Conservation (phyloP, 1,140 invertebrate species). For the Lepeophtheirus salmonis region DNA sequence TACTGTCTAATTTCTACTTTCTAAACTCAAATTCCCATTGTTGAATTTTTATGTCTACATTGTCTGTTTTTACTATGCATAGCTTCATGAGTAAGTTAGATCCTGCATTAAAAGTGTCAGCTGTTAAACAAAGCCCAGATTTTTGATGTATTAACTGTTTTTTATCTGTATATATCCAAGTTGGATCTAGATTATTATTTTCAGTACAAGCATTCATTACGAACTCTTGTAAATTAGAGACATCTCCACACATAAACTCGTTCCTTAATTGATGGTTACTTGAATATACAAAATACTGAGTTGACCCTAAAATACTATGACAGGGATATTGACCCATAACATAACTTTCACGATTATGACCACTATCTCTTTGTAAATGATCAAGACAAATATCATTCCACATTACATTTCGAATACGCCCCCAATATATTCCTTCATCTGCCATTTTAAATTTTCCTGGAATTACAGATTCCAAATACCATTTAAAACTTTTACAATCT, state of each 20-base stretch:
- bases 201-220: neutral
- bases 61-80: neutral
- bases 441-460: slow-evolving; percentile 2
- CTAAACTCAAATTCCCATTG: neutral
- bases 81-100: too few relatives aligned
- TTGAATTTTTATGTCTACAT: neutral
- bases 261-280: neutral
- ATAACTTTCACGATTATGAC: neutral
- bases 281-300: slow-evolving; percentile 3
- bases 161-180: neutral
- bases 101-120: neutral
- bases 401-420: slow-evolving; percentile 1
- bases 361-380: slow-evolving; percentile 12
- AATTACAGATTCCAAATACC: slow-evolving; percentile 27
- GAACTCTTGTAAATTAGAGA: neutral
- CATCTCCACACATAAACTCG: slow-evolving; percentile 14
- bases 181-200: neutral
- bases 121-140: neutral
- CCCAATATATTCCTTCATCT: neutral
- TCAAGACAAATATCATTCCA: slow-evolving; percentile 5
- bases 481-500: neutral
- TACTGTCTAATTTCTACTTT: neutral
- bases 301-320: slow-evolving; percentile 4
- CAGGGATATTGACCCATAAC: slow-evolving; percentile 11
- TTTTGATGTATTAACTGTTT: neutral